A percentile compares a stretch with the other conserved stretches of the same genome.
Evolutionary conservation across 1,140 invertebrate species (phyloP).

Genomic region (Aphidius ervi): DNA sequence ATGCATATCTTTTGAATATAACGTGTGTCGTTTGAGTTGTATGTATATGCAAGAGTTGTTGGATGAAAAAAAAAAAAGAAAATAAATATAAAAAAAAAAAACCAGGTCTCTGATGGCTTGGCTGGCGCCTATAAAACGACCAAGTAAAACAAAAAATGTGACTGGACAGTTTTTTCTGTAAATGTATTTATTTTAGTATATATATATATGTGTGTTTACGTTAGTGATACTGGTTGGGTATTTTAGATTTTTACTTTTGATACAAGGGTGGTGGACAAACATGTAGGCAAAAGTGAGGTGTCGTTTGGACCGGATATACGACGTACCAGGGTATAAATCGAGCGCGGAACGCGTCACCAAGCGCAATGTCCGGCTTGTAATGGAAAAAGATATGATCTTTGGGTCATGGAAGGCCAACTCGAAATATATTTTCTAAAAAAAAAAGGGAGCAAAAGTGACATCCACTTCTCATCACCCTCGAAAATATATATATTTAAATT

Average conservation of each 20-base stretch:
- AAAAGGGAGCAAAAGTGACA: neutral
- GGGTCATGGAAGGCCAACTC: conserved; percentile 5
- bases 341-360: conserved; percentile 29
- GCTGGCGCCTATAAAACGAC: conserved; percentile 15
- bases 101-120: neutral
- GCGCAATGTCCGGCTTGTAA: conserved; percentile 31
- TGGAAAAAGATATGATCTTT: conserved; percentile 31
- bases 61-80: neutral
- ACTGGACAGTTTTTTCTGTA: neutral
- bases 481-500: no score
- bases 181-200: no score
- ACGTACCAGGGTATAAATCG: conserved; percentile 26
- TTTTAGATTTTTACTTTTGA: neutral
- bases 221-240: neutral
- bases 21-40: neutral
- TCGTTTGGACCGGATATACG: conserved; percentile 17
- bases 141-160: neutral
- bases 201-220: no score
- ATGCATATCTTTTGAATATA: neutral
- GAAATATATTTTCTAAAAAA: neutral
- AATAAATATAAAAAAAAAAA: conserved; percentile 1
- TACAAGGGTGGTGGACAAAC: neutral
- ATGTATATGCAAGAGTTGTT: conserved; percentile 2
- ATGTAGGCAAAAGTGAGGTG: neutral
- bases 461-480: no score